Base-by-base conservation (phyloP, 2,797 vertebrate genomes). In the Xerus rutilus region DNA sequence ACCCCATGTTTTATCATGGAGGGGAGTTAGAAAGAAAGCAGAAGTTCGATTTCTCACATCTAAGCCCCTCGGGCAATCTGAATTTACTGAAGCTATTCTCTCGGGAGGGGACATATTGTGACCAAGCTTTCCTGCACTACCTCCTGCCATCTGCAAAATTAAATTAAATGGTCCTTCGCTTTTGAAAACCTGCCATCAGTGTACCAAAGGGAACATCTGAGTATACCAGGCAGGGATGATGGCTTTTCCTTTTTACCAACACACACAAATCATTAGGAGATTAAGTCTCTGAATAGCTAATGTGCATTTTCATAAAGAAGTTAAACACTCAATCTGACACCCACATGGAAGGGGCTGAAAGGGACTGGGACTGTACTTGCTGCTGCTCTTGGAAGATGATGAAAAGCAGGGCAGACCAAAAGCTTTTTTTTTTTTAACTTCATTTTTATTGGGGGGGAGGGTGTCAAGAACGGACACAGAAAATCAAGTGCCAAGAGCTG, bases 141-240 rank as follows among this genome's bases (percentile, higher is more conserved):
- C 96, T 96, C 96, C 85, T 93, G 87, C 97, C 96, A 96, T 97
- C 94, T 96, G 94, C 98, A 97, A 98, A 97, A 98, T 97, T 97
- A 97, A 97, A 98, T 97, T 95, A 97, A 98, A 97, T 91, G 90
- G 95, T 78, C 96, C 94, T 95, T 91, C 2, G 28, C 67, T 87
- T 97, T 96, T 97, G 96, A 97, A 97, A 96, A 88, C 57, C 83
- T 95, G 96, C 96, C 95, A 97, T 95, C 93, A 86, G 74, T 81
- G 74, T 95, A 93, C 95, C 96, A 97, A 97, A 97, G 96, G 94
- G 91, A 96, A 97, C 95, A 96, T 97, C 90, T 96, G 93, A 97
- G 86, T 95, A 83, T 91, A 89, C 94, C 93, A 97, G 95, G 78
- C 81, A 87, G 89, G 95, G 74, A 94, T 74, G 92, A 94, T 84